Evolutionary conservation across 2,113 vertebrate species (phyloP).

Genomic region (Tychaedon coryphoeus): DNA sequence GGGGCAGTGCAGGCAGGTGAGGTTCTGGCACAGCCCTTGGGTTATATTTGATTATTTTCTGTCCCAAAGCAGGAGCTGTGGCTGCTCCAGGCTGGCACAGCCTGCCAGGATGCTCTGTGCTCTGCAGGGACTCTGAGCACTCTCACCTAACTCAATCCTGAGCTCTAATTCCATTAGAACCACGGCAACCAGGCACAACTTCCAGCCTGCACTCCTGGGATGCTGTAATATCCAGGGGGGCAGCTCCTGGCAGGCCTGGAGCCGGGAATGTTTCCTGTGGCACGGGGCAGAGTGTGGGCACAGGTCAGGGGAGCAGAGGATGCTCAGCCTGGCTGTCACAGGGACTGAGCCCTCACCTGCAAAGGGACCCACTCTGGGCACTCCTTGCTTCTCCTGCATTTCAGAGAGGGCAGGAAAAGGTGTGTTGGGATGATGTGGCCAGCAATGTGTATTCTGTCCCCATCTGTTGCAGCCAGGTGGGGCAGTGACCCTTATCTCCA

Average conservation of each 20-base stretch:
- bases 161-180: neutral
- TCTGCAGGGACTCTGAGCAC: neutral
- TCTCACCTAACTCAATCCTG: slow-evolving; percentile 13
- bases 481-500: too few relatives aligned
- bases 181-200: neutral
- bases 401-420: neutral
- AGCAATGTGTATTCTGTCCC: too few relatives aligned
- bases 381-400: neutral
- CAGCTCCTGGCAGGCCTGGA: neutral
- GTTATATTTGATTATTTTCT: neutral
- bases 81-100: neutral
- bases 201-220: neutral
- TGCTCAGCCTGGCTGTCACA: neutral
- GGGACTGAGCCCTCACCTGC: neutral
- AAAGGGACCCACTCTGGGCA: neutral
- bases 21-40: neutral
- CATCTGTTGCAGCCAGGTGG: too few relatives aligned
- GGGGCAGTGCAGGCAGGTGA: neutral
- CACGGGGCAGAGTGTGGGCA: neutral
- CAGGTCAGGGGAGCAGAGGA: neutral
- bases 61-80: neutral
- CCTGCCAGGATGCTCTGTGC: neutral
- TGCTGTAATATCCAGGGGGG: neutral
- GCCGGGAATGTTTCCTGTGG: neutral
- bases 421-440: too few relatives aligned